Evolutionary conservation across 2,888 invertebrate genomes (phyloP), one percentile per base, ranked within the genome.

Genomic region (Mythimna vitellina): DNA sequence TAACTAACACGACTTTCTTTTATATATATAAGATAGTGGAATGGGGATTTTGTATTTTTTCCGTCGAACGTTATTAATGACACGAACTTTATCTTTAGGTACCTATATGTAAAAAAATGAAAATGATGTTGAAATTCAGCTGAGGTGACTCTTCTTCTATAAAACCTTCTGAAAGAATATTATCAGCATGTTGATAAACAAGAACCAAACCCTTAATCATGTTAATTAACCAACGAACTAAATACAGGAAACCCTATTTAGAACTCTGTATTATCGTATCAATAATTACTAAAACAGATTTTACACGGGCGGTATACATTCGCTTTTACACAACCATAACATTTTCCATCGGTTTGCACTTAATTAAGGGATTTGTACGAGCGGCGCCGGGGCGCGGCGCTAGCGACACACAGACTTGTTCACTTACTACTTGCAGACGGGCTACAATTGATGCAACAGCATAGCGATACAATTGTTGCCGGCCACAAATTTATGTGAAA

Each of bases 341-440:
- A 78, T 88, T 88, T 84, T 86, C 84, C 80, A 78, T 84, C 69
- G 86, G 87, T 91, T 91, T 90, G 89, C 90, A 89, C 91, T 92
- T 93, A 92, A 93, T 93, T 92, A 93, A 91, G 89, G 90, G 91
- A 92, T 93, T 92, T 92, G 89, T 89, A 84, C 86, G 87, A 86
- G 84, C 82, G 87, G 81, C 81, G 84, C 83, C 83, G 79, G 84
- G 87, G 83, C 72, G 87, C 82, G 87, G 87, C 81, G 78, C 75
- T 79, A 81, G 85, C 86, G 78, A 87, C 84, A 75, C 67, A 87
- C 85, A 69, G 74, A 65, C 81, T 81, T 65, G 80, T 83, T 85
- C 83, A 57, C 81, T 84, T 69, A 61, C 71, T 84, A 7, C 14
- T 35, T 53, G 17, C 51, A 70, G 20, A 70, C 53, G 53, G 3